Evolutionary conservation across 1,140 invertebrate genomes (phyloP), one percentile per base, ranked within the genome.

Genomic region (Plectus sambesii): DNA sequence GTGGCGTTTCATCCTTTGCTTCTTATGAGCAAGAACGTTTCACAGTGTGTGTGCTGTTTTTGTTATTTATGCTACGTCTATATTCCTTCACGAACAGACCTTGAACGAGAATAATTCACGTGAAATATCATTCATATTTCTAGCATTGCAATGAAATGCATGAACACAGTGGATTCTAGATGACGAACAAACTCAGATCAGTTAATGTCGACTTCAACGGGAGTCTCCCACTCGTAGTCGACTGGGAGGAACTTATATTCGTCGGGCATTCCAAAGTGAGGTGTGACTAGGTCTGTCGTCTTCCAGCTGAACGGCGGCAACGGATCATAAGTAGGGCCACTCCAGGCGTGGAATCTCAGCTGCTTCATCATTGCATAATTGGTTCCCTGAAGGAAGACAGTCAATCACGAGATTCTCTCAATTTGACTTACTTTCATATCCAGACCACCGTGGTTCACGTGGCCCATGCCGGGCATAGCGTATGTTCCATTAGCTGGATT

Each of bases 401-500:
- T 22, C 23, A n/a, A n/a, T 44, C 12, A 22, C 20, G 23, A 12
- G 17, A 42, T 12, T 50, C 17, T 41, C 22, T 45, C 2, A 24
- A 42, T 42, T 42, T 60, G 70, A 3, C 67, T 73, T 42, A 79
- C 73, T 72, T 82, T 81, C 56, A 76, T 76, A 68, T 81, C 80
- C 9, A 75, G 79, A 26, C 74, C 79, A 56, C 79, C 79, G 68
- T 80, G 77, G 48, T 72, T 71, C 45, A 79, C 69, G 62, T 80
- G 78, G n/a, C 78, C 77, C 24, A 80, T 64, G 24, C 77, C 74
- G 3, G 62, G 63, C 67, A 81, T 78, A 5, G 80, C 79, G 64
- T 80, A 82, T 20, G 72, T 78, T 23, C 81, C 81, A 56, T 77
- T 76, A 2, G 70, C 72, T 0, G 78, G 78, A 69, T 83, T 83